These are phyloP conservation scores for Meghimatium bilineatum DNA, from an alignment of 2,888 invertebrate genomes.

Conservation along the genomic window DNA sequence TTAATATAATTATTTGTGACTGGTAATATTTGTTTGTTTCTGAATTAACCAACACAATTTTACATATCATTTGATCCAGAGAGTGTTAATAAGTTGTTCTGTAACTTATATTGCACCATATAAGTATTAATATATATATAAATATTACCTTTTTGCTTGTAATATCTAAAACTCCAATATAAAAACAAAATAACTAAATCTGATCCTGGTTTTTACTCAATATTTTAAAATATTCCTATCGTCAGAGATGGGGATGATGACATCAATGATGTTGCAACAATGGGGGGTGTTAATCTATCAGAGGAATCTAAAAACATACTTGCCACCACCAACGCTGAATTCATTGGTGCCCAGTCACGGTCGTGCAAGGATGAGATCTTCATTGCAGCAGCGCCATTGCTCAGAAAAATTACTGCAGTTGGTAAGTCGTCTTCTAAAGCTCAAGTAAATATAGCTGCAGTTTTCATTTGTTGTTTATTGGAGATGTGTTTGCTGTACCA, in stretches of 20 bases:
- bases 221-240: neutral
- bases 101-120: no score
- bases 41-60: no score
- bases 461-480: no score
- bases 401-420: constrained; percentile 85
- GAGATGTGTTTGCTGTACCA: no score
- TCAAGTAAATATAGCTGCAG: no score
- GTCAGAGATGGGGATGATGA: constrained; percentile 92
- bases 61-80: no score
- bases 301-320: constrained; percentile 97
- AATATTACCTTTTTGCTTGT: no score
- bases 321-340: constrained; percentile 86
- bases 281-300: constrained; percentile 98
- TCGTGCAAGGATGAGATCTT: constrained; percentile 95
- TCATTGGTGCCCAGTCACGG: constrained; percentile 90
- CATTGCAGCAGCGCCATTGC: constrained; percentile 85
- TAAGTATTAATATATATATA: no score
- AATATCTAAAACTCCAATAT: neutral
- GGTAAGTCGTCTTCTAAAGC: constrained; percentile 72
- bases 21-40: no score
- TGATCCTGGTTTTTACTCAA: neutral
- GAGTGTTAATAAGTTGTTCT: no score
- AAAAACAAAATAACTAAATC: neutral
- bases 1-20: no score
- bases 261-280: constrained; percentile 98